Evolutionary conservation across 2,888 invertebrate species (phyloP), one percentile per base, ranked within the genome.

Genomic region (Antitype chi): DNA sequence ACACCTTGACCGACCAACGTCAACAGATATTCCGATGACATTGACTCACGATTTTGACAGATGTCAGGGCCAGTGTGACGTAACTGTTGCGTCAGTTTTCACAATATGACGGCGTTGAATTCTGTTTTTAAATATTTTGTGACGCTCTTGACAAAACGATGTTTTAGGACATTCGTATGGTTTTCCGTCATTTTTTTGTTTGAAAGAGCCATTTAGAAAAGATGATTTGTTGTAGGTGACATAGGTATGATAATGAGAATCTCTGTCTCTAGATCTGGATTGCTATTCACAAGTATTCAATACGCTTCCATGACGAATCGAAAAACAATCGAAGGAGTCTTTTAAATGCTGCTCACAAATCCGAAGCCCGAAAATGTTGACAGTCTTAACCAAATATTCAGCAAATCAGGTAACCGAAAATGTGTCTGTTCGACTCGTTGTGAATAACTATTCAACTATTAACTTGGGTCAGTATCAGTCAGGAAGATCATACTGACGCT

Each of bases 1-100:
- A 17, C 64, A 69, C 82, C 85, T 82, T 82, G 82, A 82, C 85
- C 82, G 78, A 68, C n/a, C 71, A 66, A 57, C 52, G 57, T 69
- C 52, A 75, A 81, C 85, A 70, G 69, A 76, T 85, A 85, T 76
- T 82, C 69, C 28, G 55, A 59, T 82, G 77, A 72, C 85, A 85
- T 82, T 82, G 82, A 85, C 69, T 70, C 49, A 63, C 62, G 23
- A 63, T 68, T 82, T 69, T 82, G 85, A 69, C 85, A 82, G 76
- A 82, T 68, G 85, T 77, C 82, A 82, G 55, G 85, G 82, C 57
- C 82, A 62, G 11, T 15, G 38, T 77, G 77, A 82, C 82, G 82
- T 82, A 70, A 82, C n/a, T 13, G 53, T 82, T 85, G 82, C 78
- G 78, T 85, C 85, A 82, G 47, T 6, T 80, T 70, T 47, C 52